Conservation (phyloP, 2,797 vertebrate genomes). For the Mus spretus region DNA sequence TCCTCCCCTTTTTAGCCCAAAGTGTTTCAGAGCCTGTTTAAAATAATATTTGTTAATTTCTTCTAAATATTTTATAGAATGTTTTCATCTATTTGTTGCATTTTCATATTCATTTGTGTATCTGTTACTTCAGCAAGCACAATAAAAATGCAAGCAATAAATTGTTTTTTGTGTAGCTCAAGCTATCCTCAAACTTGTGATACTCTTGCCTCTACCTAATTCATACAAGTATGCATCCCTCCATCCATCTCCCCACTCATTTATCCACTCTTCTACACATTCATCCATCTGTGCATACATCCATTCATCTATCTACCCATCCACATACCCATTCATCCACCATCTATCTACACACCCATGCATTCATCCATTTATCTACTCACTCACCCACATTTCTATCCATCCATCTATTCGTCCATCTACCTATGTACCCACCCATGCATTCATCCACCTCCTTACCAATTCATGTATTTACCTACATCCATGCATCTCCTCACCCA, state of each 20-base stretch:
- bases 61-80: neutral
- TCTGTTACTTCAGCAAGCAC: neutral
- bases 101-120: neutral
- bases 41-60: neutral
- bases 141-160: neutral
- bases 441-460: neutral
- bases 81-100: neutral
- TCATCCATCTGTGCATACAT: too few relatives aligned
- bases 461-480: too few relatives aligned
- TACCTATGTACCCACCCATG: neutral
- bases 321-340: too few relatives aligned
- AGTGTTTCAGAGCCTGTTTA: neutral
- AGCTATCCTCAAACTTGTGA: neutral
- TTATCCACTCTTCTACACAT: too few relatives aligned
- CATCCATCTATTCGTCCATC: neutral
- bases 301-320: too few relatives aligned
- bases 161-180: neutral
- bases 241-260: neutral
- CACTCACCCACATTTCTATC: too few relatives aligned
- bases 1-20: neutral
- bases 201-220: neutral
- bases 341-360: neutral
- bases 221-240: neutral
- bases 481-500: too few relatives aligned
- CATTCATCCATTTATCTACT: neutral